Evolutionary conservation across 2,888 invertebrate species (phyloP), one percentile per base, ranked within the genome.

Genomic region (Drosophila mayaguana): DNA sequence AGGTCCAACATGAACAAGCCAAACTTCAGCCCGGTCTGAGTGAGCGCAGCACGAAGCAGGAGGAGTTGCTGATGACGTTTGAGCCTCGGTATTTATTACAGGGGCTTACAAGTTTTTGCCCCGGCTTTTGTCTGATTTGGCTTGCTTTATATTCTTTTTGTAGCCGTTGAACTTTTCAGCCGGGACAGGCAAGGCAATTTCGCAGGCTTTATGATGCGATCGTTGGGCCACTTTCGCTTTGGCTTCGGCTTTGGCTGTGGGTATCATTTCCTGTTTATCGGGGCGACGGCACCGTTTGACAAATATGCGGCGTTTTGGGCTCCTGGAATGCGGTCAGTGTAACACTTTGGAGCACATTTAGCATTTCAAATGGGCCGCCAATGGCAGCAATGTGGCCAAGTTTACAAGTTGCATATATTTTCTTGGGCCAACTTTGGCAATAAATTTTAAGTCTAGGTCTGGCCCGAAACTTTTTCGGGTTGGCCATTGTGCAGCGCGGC

Each of bases 261-360:
- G 66, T 83, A 77, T 75, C 77, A 67, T 75, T 83, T 88, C 88
- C 86, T 77, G 76, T 86, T 69, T 81, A 88, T 86, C 88, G 80
- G 72, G 69, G 59, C 74, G 65, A 62, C 45, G 54, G 42, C 40
- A 53, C 65, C 20, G 48, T 78, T 83, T 87, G 90, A 90, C 87
- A 88, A 86, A 88, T 88, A 85, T 88, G 86, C 80, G 70, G 63
- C 65, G 72, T 70, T 79, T 77, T 66, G 72, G 79, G 73, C 77
- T 43, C 55, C 72, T 55, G 82, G 81, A 87, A 89, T 83, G 89
- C 87, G 90, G 87, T 88, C 86, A 88, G 78, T 88, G 78, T 81
- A 83, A 82, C 80, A 70, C 63, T 75, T 72, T 40, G 75, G 71
- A 74, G 63, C 70, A 80, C 80, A 87, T 84, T 87, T 84, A 88